Evolutionary conservation across 2,113 vertebrate species (phyloP).

Genomic region (Lathamus discolor): DNA sequence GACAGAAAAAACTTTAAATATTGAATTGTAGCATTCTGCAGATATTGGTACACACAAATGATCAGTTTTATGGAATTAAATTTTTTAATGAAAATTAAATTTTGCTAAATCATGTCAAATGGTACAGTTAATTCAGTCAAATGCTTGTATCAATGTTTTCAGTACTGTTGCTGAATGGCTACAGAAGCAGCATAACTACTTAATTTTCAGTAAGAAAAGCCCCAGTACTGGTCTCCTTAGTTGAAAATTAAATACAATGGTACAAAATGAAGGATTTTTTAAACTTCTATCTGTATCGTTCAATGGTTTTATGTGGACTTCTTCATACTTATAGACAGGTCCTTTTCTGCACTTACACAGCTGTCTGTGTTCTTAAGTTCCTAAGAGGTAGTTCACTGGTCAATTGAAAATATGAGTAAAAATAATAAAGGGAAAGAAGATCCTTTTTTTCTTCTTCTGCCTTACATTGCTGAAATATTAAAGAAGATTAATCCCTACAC

Average conservation of each 20-base stretch:
- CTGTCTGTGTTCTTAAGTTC: not conserved
- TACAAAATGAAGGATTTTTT: not conserved
- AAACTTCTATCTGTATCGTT: not conserved
- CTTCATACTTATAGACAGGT: not conserved
- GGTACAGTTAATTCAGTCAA: not conserved
- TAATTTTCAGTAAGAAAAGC: not conserved
- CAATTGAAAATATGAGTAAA: not conserved
- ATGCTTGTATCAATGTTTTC: not conserved
- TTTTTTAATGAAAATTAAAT: not conserved
- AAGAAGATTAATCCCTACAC: not conserved
- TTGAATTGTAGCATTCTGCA: not conserved
- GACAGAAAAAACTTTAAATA: not conserved
- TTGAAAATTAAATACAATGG: not conserved
- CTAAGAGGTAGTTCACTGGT: not conserved
- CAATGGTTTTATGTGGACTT: not conserved
- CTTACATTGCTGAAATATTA: not conserved
- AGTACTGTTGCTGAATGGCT: not conserved
- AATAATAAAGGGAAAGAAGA: fast-evolving
- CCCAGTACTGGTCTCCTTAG: not conserved
- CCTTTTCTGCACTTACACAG: not conserved
- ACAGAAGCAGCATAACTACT: not conserved
- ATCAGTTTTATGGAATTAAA: not conserved
- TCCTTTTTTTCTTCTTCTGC: not conserved
- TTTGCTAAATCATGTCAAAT: not conserved
- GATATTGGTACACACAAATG: not conserved